These are phyloP conservation scores for Rhyacophila brunnea DNA, from an alignment of 1,140 invertebrate genomes.

Conservation along the genomic window DNA sequence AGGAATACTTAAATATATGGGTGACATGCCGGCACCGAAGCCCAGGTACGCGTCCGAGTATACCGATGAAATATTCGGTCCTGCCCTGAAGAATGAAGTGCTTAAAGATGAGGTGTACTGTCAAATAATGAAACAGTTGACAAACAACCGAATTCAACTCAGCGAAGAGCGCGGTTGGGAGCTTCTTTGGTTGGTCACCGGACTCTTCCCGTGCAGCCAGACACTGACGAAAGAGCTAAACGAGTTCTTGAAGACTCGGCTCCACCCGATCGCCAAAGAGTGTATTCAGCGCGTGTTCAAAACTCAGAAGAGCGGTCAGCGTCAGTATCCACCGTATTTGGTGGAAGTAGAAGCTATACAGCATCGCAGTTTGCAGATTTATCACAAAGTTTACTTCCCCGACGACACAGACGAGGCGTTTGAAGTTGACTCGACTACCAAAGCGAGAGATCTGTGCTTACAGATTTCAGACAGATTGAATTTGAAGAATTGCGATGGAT, in stretches of 20 bases:
- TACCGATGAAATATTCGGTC: constrained; percentile 87
- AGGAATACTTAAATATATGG: constrained; percentile 93
- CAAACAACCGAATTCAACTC: constrained; percentile 75
- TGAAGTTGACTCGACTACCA: constrained; percentile 77
- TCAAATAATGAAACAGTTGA: constrained; percentile 93
- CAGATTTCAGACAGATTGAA: constrained; percentile 74
- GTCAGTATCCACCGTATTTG: constrained; percentile 87
- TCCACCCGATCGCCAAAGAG: constrained; percentile 76
- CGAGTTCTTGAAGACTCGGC: constrained; percentile 76
- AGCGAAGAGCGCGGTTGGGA: constrained; percentile 94
- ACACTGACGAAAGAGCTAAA: constrained; percentile 59
- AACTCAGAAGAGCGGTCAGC: constrained; percentile 72
- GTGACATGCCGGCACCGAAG: constrained; percentile 80
- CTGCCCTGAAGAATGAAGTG: constrained; percentile 73
- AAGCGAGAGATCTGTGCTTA: constrained; percentile 82
- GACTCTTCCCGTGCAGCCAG: constrained; percentile 75
- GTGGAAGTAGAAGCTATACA: constrained; percentile 96
- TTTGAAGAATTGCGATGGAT: constrained; percentile 79
- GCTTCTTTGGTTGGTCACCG: constrained; percentile 87
- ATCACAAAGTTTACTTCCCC: constrained; percentile 91
- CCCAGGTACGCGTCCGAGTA: constrained; percentile 69
- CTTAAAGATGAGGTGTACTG: constrained; percentile 91
- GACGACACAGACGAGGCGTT: constrained; percentile 87
- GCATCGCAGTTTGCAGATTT: constrained; percentile 90
- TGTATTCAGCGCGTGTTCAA: constrained; percentile 81